Evolutionary conservation across 2,797 vertebrate species (phyloP), one percentile per base, ranked within the genome.

Genomic region (Brachymystax lenok): DNA sequence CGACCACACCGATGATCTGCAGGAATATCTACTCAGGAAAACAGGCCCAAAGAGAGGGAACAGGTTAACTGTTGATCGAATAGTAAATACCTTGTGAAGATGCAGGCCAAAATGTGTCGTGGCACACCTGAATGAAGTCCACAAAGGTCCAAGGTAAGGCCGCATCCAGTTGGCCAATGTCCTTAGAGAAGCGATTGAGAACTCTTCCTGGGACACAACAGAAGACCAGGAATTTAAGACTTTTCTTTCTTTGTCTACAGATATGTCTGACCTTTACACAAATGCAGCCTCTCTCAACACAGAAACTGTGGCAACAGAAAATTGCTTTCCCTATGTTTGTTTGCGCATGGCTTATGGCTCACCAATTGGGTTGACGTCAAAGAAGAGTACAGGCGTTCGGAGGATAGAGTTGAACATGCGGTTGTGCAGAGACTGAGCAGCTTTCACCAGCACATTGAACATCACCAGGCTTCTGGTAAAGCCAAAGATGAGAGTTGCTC

Each of bases 111-210:
- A 10, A 59, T n/a, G 56, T 59, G n/a, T 5, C n/a, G n/a, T n/a
- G 21, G 5, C 69, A 93, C 92, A 98, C 96, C 95, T 97, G 95
- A 74, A 94, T 5, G 0, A 97, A 97, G 87, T 98, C 97, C 80
- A 96, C 86, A 90, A 96, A 94, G 0, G 96, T 97, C 90, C 95
- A 80, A 0, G 97, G 96, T 84, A 98, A 86, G 78, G 93, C 92
- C 17, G 95, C 92, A 75, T 98, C 97, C 93, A 98, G 90, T 74
- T 95, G 95, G 64, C 97, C 97, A 7, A 97, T 93, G 91, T 98
- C 97, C 91, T 98, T 98, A 63, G 97, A 96, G 84, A 98, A 98
- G 82, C 97, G 93, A 89, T 98, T 93, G 4, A 93, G 63, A 70
- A 93, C 67, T 82, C 92, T 80, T 52, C 92, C 92, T 93, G 83